These are phyloP conservation scores for Thereva unica DNA, from an alignment of 2,888 invertebrate genomes.

Conservation along the genomic window DNA sequence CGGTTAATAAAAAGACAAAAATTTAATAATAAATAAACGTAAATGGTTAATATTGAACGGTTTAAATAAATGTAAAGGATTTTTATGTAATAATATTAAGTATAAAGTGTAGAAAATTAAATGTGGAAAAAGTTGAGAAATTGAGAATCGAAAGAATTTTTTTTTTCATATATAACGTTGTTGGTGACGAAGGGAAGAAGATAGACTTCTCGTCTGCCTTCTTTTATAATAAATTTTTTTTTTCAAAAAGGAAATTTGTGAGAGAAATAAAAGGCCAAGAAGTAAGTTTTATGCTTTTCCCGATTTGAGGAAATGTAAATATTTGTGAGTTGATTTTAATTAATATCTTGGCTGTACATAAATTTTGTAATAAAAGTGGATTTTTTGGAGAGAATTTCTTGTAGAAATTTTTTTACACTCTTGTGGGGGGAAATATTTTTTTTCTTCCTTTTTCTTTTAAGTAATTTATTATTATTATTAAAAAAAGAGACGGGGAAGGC, in stretches of 20 bases:
- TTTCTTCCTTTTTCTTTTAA: neutral
- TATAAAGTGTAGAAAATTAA: constrained; percentile 26
- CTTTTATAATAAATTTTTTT: neutral
- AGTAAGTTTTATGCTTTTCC: constrained; percentile 20
- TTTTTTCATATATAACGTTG: neutral
- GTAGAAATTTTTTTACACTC: neutral
- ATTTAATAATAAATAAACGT: constrained; percentile 21
- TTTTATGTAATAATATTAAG: constrained; percentile 12
- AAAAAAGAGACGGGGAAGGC: constrained; percentile 6
- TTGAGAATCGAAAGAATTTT: neutral
- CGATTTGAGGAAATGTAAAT: neutral
- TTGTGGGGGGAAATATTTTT: neutral
- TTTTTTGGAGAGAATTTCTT: neutral
- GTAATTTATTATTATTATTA: constrained; percentile 4
- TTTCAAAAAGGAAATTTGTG: constrained; percentile 24
- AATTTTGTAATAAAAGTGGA: neutral
- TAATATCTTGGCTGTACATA: neutral
- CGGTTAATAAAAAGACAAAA: constrained; percentile 52
- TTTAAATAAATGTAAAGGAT: constrained; percentile 10
- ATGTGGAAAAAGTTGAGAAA: constrained; percentile 7
- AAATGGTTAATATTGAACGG: constrained; percentile 19
- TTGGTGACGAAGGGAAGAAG: too few relatives aligned
- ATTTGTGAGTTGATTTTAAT: constrained; percentile 20
- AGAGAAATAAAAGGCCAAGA: constrained; percentile 24
- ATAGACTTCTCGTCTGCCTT: too few relatives aligned